Evolutionary conservation across 2,888 invertebrate genomes (phyloP), one percentile per base, ranked within the genome.

Genomic region (Desoria tigrina): DNA sequence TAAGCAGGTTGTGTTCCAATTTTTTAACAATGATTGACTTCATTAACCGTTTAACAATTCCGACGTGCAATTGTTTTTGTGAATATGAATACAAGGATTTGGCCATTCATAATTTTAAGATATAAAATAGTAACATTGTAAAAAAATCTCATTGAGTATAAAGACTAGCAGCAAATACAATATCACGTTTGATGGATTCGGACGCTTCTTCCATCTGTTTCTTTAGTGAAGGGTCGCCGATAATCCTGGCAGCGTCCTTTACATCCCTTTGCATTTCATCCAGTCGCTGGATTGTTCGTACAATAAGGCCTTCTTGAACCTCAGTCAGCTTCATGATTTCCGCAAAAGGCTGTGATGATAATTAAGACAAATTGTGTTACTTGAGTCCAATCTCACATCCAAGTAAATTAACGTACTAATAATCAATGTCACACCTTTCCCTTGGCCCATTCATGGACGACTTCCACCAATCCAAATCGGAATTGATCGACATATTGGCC

Each of bases 301-400:
- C 98, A 76, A 99, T 97, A 69, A 97, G 92, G 1, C 99, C 99
- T 80, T 99, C 99, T 79, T 99, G 97, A 0, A 96, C 89, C 71
- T 94, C 92, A 0, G 96, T 97, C 61, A 94, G 81, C 74, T 88
- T 85, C 87, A 94, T 94, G 66, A 99, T 96, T 78, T 94, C 90
- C 0, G 91, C 87, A 81, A 99, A 99, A 0, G 94, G 90, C 84
- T 94, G n/a, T n/a, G n/a, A n/a, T n/a, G n/a, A n/a, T n/a, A 79
- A 18, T 78, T 78, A 67, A 45, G 68, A 66, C 72, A 65, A 45
- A 55, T 24, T 28, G 2, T 14, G 18, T 28, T 28, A 32, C 18
- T 32, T 28, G 9, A 32, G 3, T 28, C 7, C 24, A 56, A n/a
- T n/a, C n/a, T n/a, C n/a, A n/a, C n/a, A n/a, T n/a, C n/a, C n/a